Base-by-base conservation (phyloP, 2,113 vertebrate genomes). In the Talpa occidentalis region DNA sequence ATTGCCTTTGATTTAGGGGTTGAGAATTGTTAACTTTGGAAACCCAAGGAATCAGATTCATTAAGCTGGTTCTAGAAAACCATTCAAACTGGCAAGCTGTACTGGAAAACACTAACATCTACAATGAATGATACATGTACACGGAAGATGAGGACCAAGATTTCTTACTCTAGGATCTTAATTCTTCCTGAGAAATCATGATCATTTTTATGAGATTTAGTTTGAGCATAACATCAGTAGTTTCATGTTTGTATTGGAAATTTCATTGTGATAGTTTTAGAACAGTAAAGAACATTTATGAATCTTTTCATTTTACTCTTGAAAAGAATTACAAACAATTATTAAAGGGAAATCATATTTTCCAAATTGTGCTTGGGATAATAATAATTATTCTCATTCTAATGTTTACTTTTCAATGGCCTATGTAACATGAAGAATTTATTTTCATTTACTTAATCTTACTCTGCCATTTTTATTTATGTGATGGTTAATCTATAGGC, bases 341-440 rank as follows among this genome's bases (percentile, higher is more conserved):
- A 44, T 62, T 86, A 81, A 40, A 72, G 73, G 24, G 52, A 1
- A 88, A 78, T 49, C 9, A 32, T 80, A 66, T 81, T 52, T 81
- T 32, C 10, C 37, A 64, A 90, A 59, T 22, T 77, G 3, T 59
- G 19, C 59, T 85, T 77, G 10, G 16, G n/a, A 28, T 70, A 24
- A 85, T 15, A 69, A 35, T 78, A 91, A 14, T 94, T 81, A 19
- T 88, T 82, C 56, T 79, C n/a, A 85, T 52, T 93, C 10, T 44
- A 77, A 32, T 16, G 59, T 49, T 80, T 84, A 66, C 66, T n/a
- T 76, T 76, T 81, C 26, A 76, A 40, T 10, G 17, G 8, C 72
- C 60, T 56, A 19, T 90, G 22, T 56, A 74, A 69, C 35, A 67
- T 35, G 77, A 80, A 84, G 14, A 76, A 56, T 92, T 88, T 35